Evolutionary conservation across 2,797 vertebrate species (phyloP).

Genomic region (Galago senegalensis): DNA sequence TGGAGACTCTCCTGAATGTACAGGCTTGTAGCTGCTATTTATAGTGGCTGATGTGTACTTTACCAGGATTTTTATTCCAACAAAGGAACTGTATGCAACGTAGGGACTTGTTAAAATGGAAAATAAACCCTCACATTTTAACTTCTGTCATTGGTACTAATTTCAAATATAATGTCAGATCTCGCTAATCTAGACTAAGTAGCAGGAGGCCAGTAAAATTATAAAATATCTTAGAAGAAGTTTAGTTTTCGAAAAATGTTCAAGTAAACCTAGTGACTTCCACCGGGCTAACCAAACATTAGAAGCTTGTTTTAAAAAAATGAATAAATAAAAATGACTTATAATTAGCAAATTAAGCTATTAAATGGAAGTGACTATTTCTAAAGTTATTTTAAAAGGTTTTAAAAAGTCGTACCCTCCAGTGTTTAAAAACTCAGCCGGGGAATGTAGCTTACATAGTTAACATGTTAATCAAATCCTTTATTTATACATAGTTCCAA

Average conservation of each 20-base stretch:
- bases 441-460: conserved; percentile 68
- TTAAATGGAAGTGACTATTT: conserved; percentile 53
- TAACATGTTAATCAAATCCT: conserved; percentile 48
- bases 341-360: conserved; percentile 56
- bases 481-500: conserved; percentile 68
- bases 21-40: conserved; percentile 88
- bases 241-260: conserved; percentile 57
- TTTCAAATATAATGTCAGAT: conserved; percentile 56
- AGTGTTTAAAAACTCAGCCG: conserved; percentile 49
- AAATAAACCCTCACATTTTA: conserved; percentile 83
- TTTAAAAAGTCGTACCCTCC: background rate
- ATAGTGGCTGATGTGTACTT: conserved; percentile 86
- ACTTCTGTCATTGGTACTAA: conserved; percentile 65
- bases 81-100: conserved; percentile 87
- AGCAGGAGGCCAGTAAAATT: background rate
- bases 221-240: conserved; percentile 44
- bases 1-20: conserved; percentile 86
- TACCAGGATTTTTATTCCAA: conserved; percentile 89
- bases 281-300: background rate
- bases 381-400: conserved; percentile 32
- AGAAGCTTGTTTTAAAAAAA: conserved; percentile 35
- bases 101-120: conserved; percentile 83
- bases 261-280: conserved; percentile 33
- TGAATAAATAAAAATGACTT: conserved; percentile 60
- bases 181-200: conserved; percentile 40